Base-by-base conservation (phyloP, 2,113 vertebrate species). In the Microtus pennsylvanicus region DNA sequence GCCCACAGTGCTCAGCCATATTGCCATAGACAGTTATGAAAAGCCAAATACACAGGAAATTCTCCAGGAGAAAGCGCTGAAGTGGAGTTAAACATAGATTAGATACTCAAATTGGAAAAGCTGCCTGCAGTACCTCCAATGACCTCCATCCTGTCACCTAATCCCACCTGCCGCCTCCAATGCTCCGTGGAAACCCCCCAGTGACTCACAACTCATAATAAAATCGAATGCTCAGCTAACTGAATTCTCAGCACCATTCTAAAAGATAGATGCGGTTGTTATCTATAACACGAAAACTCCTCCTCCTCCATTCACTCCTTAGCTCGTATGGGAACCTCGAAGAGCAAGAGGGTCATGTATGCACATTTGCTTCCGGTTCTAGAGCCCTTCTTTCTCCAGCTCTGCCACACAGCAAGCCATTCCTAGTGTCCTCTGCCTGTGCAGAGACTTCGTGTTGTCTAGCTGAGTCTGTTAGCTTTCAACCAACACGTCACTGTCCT, bases 231-330 rank as follows among this genome's bases (percentile, higher is more conserved):
- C 8, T 85, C 63, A 12, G 47, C 38, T 72, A 86, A 89, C 35
- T 96, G 72, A 52, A 93, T 52, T 82, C 74, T 91, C 63, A 75
- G 35, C 77, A 65, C 28, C 21, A 63, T 55, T 81, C 77, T 85
- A 35, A 67, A 87, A 83, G 30, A 82, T 1, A 80, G 63, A 91
- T 3, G 77, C 0, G 67, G 58, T 52, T 14, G 26, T 12, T 85
- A 90, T 77, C 67, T 81, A 55, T 61, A 90, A 85, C 28, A 94
- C 38, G 33, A 81, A 86, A 96, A 35, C 69, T 58, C 33, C 74
- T 82, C 78, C 28, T 55, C 28, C 80, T 69, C 17, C 47, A 24
- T 38, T 67, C 8, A 35, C 42, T 77, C 92, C 35, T 47, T 17
- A 55, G 83, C 83, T 69, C 22, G 70, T 13, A 19, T 38, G 3